phyloP scores from a whole-genome alignment of 1,140 invertebrate genomes.

The Temnothorax curvispinosus region DNA sequence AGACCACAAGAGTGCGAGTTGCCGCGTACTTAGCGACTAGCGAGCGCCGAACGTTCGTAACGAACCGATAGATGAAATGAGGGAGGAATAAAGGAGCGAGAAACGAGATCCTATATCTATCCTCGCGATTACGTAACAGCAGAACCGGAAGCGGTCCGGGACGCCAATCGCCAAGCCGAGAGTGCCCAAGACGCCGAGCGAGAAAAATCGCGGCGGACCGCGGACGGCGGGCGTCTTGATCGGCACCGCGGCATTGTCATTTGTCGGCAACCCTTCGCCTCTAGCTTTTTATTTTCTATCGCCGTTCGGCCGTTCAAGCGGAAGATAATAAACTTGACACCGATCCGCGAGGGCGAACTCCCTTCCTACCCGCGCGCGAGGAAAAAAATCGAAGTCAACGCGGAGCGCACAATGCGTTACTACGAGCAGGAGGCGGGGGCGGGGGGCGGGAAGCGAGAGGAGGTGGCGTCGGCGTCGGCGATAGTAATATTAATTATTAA shows the following conservation, averaged over 20 bases:
- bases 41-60: too few species aligned
- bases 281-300: slow-evolving; percentile 21
- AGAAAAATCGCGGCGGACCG: neutral
- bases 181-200: neutral
- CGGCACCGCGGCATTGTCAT: neutral
- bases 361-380: neutral
- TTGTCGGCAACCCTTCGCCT: neutral
- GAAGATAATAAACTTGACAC: slow-evolving; percentile 53
- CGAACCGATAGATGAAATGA: too few species aligned
- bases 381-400: slow-evolving; percentile 37
- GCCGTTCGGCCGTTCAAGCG: slow-evolving; percentile 1
- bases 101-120: neutral
- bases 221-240: neutral
- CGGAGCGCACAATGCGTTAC: neutral
- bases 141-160: neutral
- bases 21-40: too few species aligned
- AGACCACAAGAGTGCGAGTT: too few species aligned
- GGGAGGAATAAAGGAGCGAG: too few species aligned
- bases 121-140: slow-evolving; percentile 57
- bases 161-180: too few species aligned
- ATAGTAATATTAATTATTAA: too few species aligned
- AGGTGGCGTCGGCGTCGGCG: too few species aligned
- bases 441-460: too few species aligned
- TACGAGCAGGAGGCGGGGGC: neutral
- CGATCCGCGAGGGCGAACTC: slow-evolving; percentile 3